Evolutionary conservation across 2,797 vertebrate genomes (phyloP).

Genomic region (Leptoclinus maculatus): DNA sequence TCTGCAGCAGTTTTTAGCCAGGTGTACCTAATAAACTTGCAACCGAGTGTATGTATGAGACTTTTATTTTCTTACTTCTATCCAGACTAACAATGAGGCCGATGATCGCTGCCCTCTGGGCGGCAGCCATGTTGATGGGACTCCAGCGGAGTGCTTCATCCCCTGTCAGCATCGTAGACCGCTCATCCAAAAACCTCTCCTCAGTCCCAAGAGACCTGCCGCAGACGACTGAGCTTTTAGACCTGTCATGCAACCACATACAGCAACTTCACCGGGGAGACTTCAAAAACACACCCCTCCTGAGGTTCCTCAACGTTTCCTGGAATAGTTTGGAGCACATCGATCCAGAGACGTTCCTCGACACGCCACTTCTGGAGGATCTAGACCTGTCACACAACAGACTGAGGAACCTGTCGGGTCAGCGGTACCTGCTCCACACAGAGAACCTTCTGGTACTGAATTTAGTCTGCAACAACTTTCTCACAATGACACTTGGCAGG

Average conservation of each 20-base stretch:
- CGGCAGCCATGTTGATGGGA: slow-evolving; percentile 36
- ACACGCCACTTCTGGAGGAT: slow-evolving; percentile 78
- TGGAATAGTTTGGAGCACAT: slow-evolving; percentile 82
- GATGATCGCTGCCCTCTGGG: slow-evolving; percentile 41
- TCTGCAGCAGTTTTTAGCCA: neutral
- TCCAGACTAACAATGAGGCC: slow-evolving; percentile 57
- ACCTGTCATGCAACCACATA: slow-evolving; percentile 88
- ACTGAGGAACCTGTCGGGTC: slow-evolving; percentile 76
- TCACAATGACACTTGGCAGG: slow-evolving; percentile 73
- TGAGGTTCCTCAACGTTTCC: slow-evolving; percentile 85
- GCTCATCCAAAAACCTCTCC: slow-evolving; percentile 77
- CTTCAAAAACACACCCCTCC: slow-evolving; percentile 72
- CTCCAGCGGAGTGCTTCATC: slow-evolving; percentile 28
- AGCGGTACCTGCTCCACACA: slow-evolving; percentile 73
- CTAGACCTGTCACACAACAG: slow-evolving; percentile 89
- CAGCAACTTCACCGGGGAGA: slow-evolving; percentile 75
- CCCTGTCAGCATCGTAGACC: slow-evolving; percentile 45
- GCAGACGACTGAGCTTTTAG: slow-evolving; percentile 67
- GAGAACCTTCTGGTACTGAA: slow-evolving; percentile 81
- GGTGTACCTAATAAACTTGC: neutral
- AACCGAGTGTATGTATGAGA: neutral
- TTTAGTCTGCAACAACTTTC: slow-evolving; percentile 85
- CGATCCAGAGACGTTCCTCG: slow-evolving; percentile 76
- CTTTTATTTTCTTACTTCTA: slow-evolving; percentile 16
- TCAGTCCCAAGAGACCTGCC: slow-evolving; percentile 80